Percentiles rank a stretch among this genome's conserved stretches.
Evolutionary conservation across 2,113 vertebrate species (phyloP).

Genomic region (Aptenodytes forsteri): DNA sequence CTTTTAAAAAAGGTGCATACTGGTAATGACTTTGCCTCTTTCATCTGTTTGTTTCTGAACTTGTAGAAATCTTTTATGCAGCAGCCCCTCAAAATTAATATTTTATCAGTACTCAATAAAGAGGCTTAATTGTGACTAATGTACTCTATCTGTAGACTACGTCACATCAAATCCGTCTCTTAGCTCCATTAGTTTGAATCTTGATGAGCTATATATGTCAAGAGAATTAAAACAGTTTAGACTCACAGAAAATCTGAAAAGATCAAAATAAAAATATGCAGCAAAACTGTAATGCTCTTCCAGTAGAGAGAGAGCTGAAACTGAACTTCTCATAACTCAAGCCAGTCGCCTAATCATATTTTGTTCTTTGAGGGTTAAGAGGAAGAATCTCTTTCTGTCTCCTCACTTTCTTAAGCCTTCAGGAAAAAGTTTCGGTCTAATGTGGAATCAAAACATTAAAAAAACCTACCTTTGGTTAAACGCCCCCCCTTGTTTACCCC

Average conservation of each 20-base stretch:
- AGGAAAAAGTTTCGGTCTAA: background rate
- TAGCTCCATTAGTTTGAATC: background rate
- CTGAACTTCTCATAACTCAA: background rate
- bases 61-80: background rate
- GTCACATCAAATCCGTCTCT: background rate
- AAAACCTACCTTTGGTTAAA: background rate
- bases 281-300: background rate
- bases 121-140: slow-evolving; percentile 10
- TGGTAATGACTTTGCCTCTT: background rate
- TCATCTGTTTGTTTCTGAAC: background rate
- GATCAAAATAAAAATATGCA: background rate
- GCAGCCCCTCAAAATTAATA: background rate
- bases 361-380: background rate
- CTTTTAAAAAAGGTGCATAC: background rate
- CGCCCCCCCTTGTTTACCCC: fast-evolving
- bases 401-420: background rate
- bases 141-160: background rate
- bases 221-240: background rate
- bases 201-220: background rate
- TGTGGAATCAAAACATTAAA: background rate
- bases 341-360: background rate
- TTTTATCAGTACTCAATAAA: background rate
- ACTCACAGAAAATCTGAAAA: background rate
- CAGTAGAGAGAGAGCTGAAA: background rate
- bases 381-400: background rate